Base-by-base conservation (phyloP, 2,113 vertebrate genomes). In the Neodontobutis hainanensis region DNA sequence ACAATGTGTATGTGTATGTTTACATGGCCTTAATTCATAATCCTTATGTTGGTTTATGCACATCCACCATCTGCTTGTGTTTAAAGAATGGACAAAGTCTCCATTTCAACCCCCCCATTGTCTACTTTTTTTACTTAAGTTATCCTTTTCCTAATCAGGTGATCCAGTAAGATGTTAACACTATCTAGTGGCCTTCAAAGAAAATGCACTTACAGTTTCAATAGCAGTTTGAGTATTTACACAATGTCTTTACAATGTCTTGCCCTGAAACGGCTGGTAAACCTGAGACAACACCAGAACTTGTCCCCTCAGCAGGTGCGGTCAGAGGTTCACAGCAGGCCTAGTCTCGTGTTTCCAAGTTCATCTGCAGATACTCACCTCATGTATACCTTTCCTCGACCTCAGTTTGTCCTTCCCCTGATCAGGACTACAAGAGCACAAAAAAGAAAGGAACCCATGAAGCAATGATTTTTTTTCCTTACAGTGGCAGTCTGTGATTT, bases 1-100 rank as follows among this genome's bases (percentile, higher is more conserved):
- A 68, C 56, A 75, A 62, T 55, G n/a, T 68, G 50, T 55, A 68
- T 82, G 72, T 60, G 40, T 64, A 57, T 62, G 77, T 83, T 78
- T 74, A 68, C 81, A 68, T 58, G 8, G 43, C 42, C 52, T 42
- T 8, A 36, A 75, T 43, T 66, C 7, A 61, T 53, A 51, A 19
- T 27, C 59, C 55, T 14, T 12, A 58, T 27, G 68, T 27, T 38
- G 12, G 43, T 56, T 68, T 63, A 46, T 61, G 64, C 0, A 0
- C 9, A 16, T 61, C 15, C 43, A 35, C 46, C 69, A 81, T 62
- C 75, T 83, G 75, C 56, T 50, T 5, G 8, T 14, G 57, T 44
- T 27, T 70, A 11, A 3, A 34, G 14, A 8, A 6, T 44, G 36
- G 63, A 40, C 0, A 49, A 34, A 8, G 11, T 12, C 44, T 46